Percentiles rank a stretch among this genome's conserved stretches.
These are phyloP conservation scores for Potamarius usumacintae DNA, from an alignment of 2,113 vertebrate species.

Conservation along the genomic window DNA sequence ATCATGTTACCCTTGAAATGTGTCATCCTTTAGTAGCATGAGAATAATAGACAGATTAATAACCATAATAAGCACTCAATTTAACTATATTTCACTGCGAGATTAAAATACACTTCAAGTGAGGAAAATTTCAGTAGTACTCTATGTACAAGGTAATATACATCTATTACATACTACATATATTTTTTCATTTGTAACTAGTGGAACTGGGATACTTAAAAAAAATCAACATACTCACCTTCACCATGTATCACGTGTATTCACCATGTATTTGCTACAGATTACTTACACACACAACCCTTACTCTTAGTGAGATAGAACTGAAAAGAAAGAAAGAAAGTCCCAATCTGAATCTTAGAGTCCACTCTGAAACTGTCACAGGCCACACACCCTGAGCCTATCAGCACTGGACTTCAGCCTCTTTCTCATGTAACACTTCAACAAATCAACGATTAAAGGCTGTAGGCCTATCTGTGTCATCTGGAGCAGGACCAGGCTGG, in stretches of 20 bases:
- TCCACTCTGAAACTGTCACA: constrained; percentile 48
- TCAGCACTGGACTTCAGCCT: constrained; percentile 73
- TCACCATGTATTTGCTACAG: neutral
- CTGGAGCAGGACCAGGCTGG: constrained; percentile 46
- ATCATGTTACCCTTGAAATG: constrained; percentile 42
- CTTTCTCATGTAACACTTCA: constrained; percentile 56
- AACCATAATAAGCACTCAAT: neutral
- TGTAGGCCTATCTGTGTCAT: constrained; percentile 65
- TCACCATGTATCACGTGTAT: constrained; percentile 1
- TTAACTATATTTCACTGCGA: neutral
- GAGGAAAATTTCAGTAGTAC: neutral
- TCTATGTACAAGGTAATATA: neutral
- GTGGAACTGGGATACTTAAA: neutral
- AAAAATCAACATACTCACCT: constrained; percentile 16
- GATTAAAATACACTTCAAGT: neutral
- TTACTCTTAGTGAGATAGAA: neutral
- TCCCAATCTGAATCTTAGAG: constrained; percentile 59
- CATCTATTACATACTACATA: neutral
- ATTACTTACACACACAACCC: neutral
- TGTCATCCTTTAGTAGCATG: constrained; percentile 57
- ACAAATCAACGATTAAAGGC: constrained; percentile 54
- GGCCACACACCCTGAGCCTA: constrained; percentile 32
- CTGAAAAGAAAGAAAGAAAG: constrained; percentile 53
- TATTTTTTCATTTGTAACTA: neutral
- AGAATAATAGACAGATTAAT: neutral